Percentiles rank a stretch among this genome's conserved stretches.
These are phyloP conservation scores for Apamea crenata DNA, from an alignment of 2,888 invertebrate species.

Conservation along the genomic window DNA sequence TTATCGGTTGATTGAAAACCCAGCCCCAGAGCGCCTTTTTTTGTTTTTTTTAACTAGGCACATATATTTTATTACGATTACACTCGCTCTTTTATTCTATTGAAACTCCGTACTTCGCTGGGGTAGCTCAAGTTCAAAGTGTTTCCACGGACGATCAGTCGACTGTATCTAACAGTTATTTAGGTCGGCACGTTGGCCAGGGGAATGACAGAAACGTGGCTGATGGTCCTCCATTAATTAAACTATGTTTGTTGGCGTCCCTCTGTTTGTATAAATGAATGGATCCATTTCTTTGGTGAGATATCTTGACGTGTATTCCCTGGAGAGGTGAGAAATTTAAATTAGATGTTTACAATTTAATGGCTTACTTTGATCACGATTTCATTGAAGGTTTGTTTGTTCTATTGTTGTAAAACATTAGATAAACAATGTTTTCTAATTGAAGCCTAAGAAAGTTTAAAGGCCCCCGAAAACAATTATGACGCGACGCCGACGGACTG, in stretches of 20 bases:
- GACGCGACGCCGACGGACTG: too few species aligned
- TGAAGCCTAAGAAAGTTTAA: not conserved
- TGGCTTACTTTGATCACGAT: too few species aligned
- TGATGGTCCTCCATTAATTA: constrained; percentile 57
- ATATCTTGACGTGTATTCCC: constrained; percentile 4
- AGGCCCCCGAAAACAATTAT: not conserved
- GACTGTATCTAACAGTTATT: constrained; percentile 43
- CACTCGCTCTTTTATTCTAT: not conserved
- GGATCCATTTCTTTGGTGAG: constrained; percentile 28
- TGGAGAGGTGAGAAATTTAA: not conserved
- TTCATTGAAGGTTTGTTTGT: not conserved
- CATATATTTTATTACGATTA: not conserved
- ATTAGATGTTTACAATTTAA: constrained; percentile 5
- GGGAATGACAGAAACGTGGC: constrained; percentile 36
- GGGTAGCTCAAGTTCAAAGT: not conserved
- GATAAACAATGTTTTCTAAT: not conserved
- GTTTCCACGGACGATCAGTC: not conserved
- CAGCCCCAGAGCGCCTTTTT: not conserved
- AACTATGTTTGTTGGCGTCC: constrained; percentile 33
- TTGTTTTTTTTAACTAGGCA: not conserved
- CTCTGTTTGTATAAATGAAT: constrained; percentile 50
- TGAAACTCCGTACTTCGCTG: not conserved
- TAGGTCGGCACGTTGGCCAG: constrained; percentile 39
- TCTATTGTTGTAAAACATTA: not conserved
- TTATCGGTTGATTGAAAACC: too few species aligned